A percentile compares a stretch with the other conserved stretches of the same genome.
These are phyloP conservation scores for Passer domesticus DNA, from an alignment of 2,113 vertebrate species.

Conservation along the genomic window DNA sequence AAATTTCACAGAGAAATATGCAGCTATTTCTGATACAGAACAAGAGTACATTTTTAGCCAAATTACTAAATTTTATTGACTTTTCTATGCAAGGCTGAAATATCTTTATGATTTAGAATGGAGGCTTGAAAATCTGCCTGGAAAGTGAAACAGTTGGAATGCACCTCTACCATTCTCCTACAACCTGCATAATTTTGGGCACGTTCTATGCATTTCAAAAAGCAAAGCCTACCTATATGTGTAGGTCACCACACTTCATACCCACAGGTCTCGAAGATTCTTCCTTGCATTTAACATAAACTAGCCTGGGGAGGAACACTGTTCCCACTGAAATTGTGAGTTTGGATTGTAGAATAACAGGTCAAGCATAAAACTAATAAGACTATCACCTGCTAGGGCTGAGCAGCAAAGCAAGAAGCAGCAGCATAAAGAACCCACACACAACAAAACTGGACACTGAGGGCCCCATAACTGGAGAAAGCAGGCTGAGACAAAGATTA, in stretches of 20 bases:
- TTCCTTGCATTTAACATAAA: background rate
- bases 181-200: background rate
- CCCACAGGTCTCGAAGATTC: background rate
- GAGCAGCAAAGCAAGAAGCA: background rate
- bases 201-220: background rate
- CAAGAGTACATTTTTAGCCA: background rate
- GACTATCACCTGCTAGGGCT: background rate
- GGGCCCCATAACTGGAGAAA: background rate
- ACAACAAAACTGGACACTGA: background rate
- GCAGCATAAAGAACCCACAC: background rate
- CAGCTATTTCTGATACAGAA: background rate
- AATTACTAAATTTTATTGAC: background rate
- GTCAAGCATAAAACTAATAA: background rate
- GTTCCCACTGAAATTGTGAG: background rate
- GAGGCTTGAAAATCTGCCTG: background rate
- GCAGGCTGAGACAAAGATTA: background rate
- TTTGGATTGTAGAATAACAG: background rate
- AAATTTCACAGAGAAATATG: background rate
- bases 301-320: background rate
- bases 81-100: background rate
- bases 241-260: background rate
- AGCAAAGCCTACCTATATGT: background rate
- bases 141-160: background rate
- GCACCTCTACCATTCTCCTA: background rate
- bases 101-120: background rate